phyloP scores from a whole-genome alignment of 2,888 invertebrate genomes.

The Habrosyne pyritoides region DNA sequence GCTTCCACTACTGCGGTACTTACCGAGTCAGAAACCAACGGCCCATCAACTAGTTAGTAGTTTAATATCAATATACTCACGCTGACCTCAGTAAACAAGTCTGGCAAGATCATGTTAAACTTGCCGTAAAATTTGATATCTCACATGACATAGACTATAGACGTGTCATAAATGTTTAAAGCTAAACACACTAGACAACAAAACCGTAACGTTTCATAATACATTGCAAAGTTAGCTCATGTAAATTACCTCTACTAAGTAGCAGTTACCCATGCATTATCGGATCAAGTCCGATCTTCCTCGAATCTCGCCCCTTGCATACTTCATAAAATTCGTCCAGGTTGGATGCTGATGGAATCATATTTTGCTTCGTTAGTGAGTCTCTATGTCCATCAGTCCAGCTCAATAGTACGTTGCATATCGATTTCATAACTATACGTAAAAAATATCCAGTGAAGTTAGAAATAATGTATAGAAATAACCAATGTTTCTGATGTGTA shows the following conservation, averaged over 20 bases:
- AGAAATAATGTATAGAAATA: background rate
- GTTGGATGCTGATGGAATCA: background rate
- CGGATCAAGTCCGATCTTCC: background rate
- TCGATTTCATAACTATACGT: background rate
- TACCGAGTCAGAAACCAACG: background rate
- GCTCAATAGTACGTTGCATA: background rate
- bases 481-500: too few relatives aligned
- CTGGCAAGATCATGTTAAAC: background rate
- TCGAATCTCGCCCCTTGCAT: background rate
- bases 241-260: background rate
- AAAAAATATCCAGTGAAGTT: background rate
- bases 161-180: background rate
- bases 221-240: background rate
- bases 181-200: background rate
- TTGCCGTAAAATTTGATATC: constrained; percentile 1
- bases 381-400: background rate
- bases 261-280: too few relatives aligned
- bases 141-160: background rate
- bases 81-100: background rate
- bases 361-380: background rate
- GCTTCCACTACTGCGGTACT: background rate
- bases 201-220: background rate
- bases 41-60: background rate
- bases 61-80: background rate
- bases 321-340: background rate